Percentiles rank a stretch among this genome's conserved stretches.
Evolutionary conservation across 2,113 vertebrate species (phyloP).

Genomic region (Apaloderma vittatum): DNA sequence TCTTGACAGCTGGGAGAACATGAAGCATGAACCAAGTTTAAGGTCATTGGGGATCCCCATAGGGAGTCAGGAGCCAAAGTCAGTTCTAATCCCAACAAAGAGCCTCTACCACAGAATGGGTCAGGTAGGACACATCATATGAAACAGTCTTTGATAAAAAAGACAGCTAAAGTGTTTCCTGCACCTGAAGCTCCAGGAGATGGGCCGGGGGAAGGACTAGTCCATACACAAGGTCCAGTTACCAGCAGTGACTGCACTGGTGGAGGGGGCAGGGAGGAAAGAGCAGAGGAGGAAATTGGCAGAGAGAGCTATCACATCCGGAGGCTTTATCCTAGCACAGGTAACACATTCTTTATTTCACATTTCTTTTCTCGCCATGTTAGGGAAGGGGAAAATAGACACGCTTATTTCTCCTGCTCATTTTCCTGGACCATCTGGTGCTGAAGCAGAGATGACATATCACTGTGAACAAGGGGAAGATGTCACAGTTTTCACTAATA

Average conservation of each 20-base stretch:
- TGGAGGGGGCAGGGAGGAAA: neutral
- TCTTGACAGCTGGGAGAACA: neutral
- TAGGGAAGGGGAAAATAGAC: slow-evolving; percentile 62
- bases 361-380: slow-evolving; percentile 35
- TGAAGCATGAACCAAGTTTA: accelerated
- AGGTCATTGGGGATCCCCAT: neutral
- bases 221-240: neutral
- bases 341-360: slow-evolving; percentile 48
- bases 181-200: neutral
- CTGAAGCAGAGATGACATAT: slow-evolving; percentile 70
- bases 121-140: neutral
- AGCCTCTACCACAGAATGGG: neutral
- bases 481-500: slow-evolving; percentile 73
- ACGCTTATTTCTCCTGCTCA: slow-evolving; percentile 65
- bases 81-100: neutral
- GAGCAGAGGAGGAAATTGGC: neutral
- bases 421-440: slow-evolving; percentile 73
- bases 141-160: neutral
- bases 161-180: neutral
- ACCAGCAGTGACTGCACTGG: neutral
- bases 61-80: neutral
- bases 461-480: slow-evolving; percentile 68
- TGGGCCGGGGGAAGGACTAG: neutral
- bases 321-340: slow-evolving; percentile 54
- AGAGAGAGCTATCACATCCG: neutral